A percentile compares a stretch with the other conserved stretches of the same genome.
Evolutionary conservation across 1,140 invertebrate genomes (phyloP).

Genomic region (Coelopa frigida): DNA sequence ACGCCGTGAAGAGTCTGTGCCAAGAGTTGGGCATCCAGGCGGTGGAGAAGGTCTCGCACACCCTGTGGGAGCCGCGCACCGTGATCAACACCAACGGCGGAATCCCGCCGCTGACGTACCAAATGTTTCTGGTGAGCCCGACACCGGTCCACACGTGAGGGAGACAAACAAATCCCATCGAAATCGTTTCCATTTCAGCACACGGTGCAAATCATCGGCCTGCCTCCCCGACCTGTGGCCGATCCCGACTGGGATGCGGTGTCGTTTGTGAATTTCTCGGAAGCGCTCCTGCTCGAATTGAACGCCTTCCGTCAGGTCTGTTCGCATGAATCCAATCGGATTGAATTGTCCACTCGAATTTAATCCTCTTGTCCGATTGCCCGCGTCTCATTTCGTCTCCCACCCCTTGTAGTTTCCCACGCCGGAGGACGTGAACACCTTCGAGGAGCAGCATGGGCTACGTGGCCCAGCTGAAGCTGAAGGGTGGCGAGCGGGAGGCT

Average conservation of each 20-base stretch:
- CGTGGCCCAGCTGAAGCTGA: slow-evolving; percentile 45
- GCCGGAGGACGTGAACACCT: slow-evolving; percentile 55
- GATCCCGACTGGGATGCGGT: slow-evolving; percentile 50
- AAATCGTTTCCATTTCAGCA: slow-evolving; percentile 43
- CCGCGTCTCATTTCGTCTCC: background rate
- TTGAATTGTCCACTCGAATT: too few species aligned
- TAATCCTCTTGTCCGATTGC: too few species aligned
- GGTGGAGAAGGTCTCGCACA: slow-evolving; percentile 61
- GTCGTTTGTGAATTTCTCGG: slow-evolving; percentile 47
- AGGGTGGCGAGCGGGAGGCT: slow-evolving; percentile 62
- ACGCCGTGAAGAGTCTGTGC: slow-evolving; percentile 53
- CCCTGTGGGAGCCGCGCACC: slow-evolving; percentile 60
- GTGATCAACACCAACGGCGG: slow-evolving; percentile 63
- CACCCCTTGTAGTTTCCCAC: slow-evolving; percentile 45
- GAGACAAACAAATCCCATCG: background rate
- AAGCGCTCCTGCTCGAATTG: slow-evolving; percentile 45
- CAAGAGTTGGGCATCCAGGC: slow-evolving; percentile 50
- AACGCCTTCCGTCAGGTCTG: slow-evolving; percentile 46
- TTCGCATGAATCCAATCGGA: too few species aligned
- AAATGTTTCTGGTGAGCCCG: slow-evolving; percentile 57
- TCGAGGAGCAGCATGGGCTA: slow-evolving; percentile 43
- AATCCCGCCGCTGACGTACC: slow-evolving; percentile 63
- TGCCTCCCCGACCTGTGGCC: slow-evolving; percentile 52
- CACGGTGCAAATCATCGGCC: slow-evolving; percentile 54
- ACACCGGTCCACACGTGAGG: slow-evolving; percentile 7